Evolutionary conservation across 1,140 invertebrate genomes (phyloP).

Genomic region (Phymorhynchus buccinoides): DNA sequence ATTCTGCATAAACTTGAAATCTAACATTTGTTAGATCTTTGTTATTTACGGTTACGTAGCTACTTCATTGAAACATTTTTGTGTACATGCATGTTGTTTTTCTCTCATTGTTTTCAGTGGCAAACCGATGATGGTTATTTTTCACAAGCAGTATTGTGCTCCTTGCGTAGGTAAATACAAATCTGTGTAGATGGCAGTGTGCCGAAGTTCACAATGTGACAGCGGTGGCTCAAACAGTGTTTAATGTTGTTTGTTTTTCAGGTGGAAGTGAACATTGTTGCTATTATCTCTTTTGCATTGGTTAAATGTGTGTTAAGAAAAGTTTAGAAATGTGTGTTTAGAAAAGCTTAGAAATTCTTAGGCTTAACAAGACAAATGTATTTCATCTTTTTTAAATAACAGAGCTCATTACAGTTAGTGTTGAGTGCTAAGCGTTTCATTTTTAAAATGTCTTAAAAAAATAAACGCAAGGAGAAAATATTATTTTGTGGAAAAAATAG

Average conservation of each 20-base stretch:
- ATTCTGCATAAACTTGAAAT: background rate
- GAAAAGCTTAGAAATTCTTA: too few relatives aligned
- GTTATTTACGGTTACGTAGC: background rate
- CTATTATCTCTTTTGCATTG: background rate
- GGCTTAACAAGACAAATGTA: too few relatives aligned
- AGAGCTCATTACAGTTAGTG: too few relatives aligned
- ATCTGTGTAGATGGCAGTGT: background rate
- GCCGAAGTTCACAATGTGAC: background rate
- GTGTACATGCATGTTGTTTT: background rate
- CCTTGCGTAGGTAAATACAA: conserved; percentile 76
- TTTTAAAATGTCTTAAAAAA: too few relatives aligned
- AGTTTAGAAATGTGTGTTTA: background rate
- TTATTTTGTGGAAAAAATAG: too few relatives aligned
- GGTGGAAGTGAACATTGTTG: background rate
- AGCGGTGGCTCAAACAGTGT: background rate
- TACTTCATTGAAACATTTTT: background rate
- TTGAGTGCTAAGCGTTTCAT: too few relatives aligned
- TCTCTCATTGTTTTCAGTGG: conserved; percentile 65
- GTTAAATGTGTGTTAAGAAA: background rate
- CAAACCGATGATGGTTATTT: conserved; percentile 78
- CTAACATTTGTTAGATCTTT: background rate
- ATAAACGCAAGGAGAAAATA: too few relatives aligned
- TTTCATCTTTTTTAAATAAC: too few relatives aligned
- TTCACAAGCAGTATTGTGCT: conserved; percentile 80
- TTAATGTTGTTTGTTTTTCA: background rate